A percentile compares a stretch with the other conserved stretches of the same genome.
Conservation (phyloP, 2,113 vertebrate genomes). For the Spilogale gracilis region DNA sequence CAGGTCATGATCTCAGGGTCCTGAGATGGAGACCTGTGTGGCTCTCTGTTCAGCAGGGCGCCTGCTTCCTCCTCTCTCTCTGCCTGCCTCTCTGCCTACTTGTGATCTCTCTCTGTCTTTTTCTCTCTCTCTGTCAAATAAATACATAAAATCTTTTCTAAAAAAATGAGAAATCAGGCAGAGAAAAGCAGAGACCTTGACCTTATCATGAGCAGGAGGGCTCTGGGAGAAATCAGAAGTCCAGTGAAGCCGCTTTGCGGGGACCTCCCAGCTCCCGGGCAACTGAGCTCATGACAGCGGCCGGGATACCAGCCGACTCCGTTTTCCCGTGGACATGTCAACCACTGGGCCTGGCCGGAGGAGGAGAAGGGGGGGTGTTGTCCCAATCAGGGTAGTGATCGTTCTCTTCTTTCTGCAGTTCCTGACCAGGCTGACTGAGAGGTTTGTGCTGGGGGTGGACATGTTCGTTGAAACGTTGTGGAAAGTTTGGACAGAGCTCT, state of each 20-base stretch:
- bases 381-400: rapidly evolving
- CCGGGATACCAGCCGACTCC: rapidly evolving
- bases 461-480: slow-evolving; percentile 94
- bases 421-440: slow-evolving; percentile 95
- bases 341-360: rapidly evolving
- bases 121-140: too few species aligned
- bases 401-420: slow-evolving; percentile 88
- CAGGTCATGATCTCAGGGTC: too few species aligned
- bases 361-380: rapidly evolving
- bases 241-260: background rate
- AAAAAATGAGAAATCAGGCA: background rate
- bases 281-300: rapidly evolving
- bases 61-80: too few species aligned
- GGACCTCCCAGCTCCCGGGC: background rate
- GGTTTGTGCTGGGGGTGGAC: slow-evolving; percentile 97
- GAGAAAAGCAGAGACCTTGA: background rate
- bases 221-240: rapidly evolving
- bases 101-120: too few species aligned
- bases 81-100: too few species aligned
- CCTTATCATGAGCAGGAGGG: background rate
- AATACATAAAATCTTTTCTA: too few species aligned
- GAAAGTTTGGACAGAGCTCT: slow-evolving; percentile 96
- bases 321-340: background rate
- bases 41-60: too few species aligned
- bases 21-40: too few species aligned